Percentiles rank a stretch among this genome's conserved stretches.
Conservation (phyloP, 1,140 invertebrate genomes). For the Drosophila parabipectinata region DNA sequence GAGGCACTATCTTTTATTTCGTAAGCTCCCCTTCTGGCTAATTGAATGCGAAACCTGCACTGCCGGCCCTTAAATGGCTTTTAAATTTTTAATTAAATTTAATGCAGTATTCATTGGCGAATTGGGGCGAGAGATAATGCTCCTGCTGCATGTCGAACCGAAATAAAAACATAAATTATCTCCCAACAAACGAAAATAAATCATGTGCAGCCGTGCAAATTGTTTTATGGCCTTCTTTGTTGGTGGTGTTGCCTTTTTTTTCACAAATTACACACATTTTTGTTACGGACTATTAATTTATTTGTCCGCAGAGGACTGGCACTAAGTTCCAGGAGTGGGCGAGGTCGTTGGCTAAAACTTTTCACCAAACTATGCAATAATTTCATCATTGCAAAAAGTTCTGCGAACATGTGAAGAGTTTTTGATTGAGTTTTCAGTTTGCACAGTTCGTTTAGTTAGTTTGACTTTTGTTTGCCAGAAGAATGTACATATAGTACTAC, state of each 20-base stretch:
- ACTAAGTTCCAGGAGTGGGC: background rate
- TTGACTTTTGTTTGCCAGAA: conserved; percentile 21
- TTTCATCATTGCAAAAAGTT: conserved; percentile 69
- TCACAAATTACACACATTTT: conserved; percentile 3
- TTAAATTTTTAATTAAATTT: conserved; percentile 54
- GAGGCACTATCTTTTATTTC: background rate
- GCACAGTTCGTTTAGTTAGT: conserved; percentile 32
- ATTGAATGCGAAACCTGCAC: conserved; percentile 34
- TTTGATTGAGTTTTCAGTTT: conserved; percentile 71
- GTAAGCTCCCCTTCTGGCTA: conserved; percentile 10
- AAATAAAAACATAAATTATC: conserved; percentile 46
- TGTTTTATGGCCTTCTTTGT: conserved; percentile 16
- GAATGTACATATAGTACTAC: background rate
- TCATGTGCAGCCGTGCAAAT: conserved; percentile 22
- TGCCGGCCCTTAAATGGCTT: conserved; percentile 35
- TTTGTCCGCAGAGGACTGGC: conserved; percentile 5
- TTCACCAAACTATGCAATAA: conserved; percentile 59
- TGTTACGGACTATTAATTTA: conserved; percentile 35
- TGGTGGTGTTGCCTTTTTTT: conserved; percentile 11
- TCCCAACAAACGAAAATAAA: conserved; percentile 33
- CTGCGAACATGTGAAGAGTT: conserved; percentile 65
- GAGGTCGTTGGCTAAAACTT: conserved; percentile 14
- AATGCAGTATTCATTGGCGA: conserved; percentile 37
- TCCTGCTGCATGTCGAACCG: conserved; percentile 34
- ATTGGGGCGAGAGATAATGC: conserved; percentile 12